Percentiles rank a stretch among this genome's conserved stretches.
These are phyloP conservation scores for Trematocara macrostoma DNA, from an alignment of 2,113 vertebrate species.

Conservation along the genomic window DNA sequence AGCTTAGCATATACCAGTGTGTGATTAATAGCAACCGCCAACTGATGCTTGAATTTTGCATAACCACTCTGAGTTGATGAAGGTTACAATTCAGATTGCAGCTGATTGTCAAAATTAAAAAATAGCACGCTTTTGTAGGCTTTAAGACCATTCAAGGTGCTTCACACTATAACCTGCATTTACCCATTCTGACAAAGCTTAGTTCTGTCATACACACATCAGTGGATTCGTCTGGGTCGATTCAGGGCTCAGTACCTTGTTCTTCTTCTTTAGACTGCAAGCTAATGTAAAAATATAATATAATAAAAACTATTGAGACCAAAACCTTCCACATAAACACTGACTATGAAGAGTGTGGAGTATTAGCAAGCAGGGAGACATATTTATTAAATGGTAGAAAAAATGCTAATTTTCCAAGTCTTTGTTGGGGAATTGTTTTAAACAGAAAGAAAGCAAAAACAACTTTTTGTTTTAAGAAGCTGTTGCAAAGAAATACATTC, in stretches of 20 bases:
- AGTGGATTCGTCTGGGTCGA: rapidly evolving
- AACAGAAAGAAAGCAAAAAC: not conserved
- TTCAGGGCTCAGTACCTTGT: not conserved
- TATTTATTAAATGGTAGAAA: not conserved
- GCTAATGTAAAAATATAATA: not conserved
- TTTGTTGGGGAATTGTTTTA: not conserved
- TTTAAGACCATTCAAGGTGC: not conserved
- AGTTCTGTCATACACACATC: not conserved
- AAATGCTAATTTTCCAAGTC: not conserved
- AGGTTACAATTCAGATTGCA: not conserved
- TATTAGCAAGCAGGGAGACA: not conserved
- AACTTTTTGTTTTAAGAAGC: not conserved
- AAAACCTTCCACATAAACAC: not conserved
- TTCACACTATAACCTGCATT: not conserved
- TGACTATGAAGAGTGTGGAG: not conserved
- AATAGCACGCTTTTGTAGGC: not conserved
- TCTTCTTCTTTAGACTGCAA: not conserved
- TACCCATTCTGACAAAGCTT: not conserved
- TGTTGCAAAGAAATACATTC: not conserved
- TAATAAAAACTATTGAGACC: not conserved
- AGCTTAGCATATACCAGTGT: not conserved
- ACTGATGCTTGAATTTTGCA: not conserved
- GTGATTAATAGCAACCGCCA: not conserved
- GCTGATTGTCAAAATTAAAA: rapidly evolving
- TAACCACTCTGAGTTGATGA: not conserved